Conservation (phyloP, 2,797 vertebrate genomes). For the Phalanger gymnotis region DNA sequence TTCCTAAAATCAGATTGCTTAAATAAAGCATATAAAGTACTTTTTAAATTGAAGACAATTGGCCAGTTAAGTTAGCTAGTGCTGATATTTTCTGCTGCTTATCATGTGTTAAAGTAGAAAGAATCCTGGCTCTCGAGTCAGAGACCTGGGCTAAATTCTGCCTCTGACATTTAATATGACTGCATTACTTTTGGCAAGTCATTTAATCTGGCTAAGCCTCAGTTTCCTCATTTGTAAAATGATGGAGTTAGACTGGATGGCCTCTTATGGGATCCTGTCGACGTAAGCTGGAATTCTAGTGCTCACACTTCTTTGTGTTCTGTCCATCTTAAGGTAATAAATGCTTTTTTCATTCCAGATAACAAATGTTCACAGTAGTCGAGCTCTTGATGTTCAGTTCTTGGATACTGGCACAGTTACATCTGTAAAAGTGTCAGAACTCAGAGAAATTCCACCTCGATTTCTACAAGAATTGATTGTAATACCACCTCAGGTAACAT, state of each 20-base stretch:
- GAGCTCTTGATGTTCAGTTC: constrained; percentile 92
- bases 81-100: constrained; percentile 1
- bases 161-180: not conserved
- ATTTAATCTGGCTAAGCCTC: not conserved
- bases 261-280: not conserved
- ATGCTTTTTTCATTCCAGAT: constrained; percentile 85
- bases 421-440: constrained; percentile 93
- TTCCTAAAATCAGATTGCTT: not conserved
- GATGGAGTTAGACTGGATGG: not conserved
- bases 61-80: not conserved
- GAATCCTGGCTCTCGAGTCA: not conserved
- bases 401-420: constrained; percentile 90
- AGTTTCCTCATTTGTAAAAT: not conserved
- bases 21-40: not conserved
- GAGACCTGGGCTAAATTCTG: not conserved
- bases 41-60: constrained; percentile 25
- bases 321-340: constrained; percentile 15
- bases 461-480: constrained; percentile 88
- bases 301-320: not conserved
- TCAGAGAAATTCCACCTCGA: constrained; percentile 91
- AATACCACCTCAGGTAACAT: constrained; percentile 92
- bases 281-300: not conserved
- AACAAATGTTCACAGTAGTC: constrained; percentile 89
- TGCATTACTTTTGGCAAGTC: not conserved
- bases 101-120: not conserved